A percentile compares a stretch with the other conserved stretches of the same genome.
These are phyloP conservation scores for Pseudomyrmex dendroicus DNA, from an alignment of 1,140 invertebrate genomes.

Conservation along the genomic window DNA sequence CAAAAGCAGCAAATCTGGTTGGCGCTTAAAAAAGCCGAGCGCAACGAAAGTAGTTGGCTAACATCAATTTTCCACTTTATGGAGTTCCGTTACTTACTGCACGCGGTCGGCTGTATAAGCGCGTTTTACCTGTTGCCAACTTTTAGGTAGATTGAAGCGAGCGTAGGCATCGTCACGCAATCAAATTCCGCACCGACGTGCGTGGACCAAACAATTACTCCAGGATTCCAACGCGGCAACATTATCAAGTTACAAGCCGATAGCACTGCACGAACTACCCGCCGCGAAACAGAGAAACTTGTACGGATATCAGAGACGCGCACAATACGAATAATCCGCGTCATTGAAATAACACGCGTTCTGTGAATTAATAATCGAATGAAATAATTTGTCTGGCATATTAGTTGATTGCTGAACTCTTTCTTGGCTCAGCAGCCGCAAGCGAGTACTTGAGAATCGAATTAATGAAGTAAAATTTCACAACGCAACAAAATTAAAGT, in stretches of 20 bases:
- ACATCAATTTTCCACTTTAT: conserved; percentile 58
- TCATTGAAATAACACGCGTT: conserved; percentile 28
- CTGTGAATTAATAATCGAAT: conserved; percentile 49
- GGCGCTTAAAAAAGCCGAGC: conserved; percentile 25
- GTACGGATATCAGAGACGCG: background rate
- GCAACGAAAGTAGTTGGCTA: conserved; percentile 42
- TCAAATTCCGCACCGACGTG: conserved; percentile 49
- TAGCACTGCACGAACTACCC: conserved; percentile 30
- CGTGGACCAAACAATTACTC: conserved; percentile 57
- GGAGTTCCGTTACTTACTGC: conserved; percentile 55
- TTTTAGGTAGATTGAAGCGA: conserved; percentile 39
- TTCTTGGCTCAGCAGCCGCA: no score
- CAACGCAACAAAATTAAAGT: no score
- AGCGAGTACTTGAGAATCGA: no score
- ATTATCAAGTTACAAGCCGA: conserved; percentile 48
- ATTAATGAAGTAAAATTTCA: no score
- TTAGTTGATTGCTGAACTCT: background rate
- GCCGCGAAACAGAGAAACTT: conserved; percentile 4
- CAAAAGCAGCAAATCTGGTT: conserved; percentile 47
- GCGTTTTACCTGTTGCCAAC: conserved; percentile 52
- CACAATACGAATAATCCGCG: conserved; percentile 8
- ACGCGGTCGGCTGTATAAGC: conserved; percentile 1
- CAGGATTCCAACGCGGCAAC: conserved; percentile 30
- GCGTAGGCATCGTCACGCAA: conserved; percentile 13
- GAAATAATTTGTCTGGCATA: conserved; percentile 12